A percentile compares a stretch with the other conserved stretches of the same genome.
Conservation (phyloP, 2,113 vertebrate species). For the Marmota monax region DNA sequence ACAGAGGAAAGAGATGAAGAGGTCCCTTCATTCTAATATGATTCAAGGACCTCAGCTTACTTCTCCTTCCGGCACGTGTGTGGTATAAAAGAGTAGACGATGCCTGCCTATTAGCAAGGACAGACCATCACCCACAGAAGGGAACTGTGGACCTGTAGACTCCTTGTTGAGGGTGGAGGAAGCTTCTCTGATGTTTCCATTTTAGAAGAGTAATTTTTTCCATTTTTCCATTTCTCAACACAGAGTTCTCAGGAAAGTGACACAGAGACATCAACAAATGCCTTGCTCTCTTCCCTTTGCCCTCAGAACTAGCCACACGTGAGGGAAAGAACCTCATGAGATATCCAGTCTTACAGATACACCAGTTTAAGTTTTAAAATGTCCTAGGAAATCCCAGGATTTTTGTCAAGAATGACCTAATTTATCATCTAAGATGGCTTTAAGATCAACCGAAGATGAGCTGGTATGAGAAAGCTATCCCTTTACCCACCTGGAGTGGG, state of each 20-base stretch:
- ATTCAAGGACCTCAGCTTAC: background rate
- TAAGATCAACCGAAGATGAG: background rate
- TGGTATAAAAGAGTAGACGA: background rate
- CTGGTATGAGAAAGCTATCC: fast-evolving
- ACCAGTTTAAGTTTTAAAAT: background rate
- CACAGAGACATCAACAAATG: background rate
- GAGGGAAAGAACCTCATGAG: background rate
- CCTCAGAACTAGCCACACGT: background rate
- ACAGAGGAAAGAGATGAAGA: background rate
- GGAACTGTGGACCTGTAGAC: background rate
- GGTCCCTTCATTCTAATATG: background rate
- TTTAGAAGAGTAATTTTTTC: background rate
- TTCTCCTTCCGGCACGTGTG: background rate
- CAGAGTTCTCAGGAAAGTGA: background rate
- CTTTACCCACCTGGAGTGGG: background rate
- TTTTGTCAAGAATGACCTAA: background rate
- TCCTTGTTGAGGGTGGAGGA: fast-evolving
- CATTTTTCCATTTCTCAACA: background rate
- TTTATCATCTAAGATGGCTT: background rate
- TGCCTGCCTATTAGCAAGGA: background rate
- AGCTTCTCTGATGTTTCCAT: background rate
- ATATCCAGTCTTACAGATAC: background rate
- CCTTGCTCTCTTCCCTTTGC: background rate
- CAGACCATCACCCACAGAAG: background rate
- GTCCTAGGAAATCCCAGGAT: background rate